These are phyloP conservation scores for Phortica okadai DNA, from an alignment of 2,888 invertebrate species.

Conservation along the genomic window DNA sequence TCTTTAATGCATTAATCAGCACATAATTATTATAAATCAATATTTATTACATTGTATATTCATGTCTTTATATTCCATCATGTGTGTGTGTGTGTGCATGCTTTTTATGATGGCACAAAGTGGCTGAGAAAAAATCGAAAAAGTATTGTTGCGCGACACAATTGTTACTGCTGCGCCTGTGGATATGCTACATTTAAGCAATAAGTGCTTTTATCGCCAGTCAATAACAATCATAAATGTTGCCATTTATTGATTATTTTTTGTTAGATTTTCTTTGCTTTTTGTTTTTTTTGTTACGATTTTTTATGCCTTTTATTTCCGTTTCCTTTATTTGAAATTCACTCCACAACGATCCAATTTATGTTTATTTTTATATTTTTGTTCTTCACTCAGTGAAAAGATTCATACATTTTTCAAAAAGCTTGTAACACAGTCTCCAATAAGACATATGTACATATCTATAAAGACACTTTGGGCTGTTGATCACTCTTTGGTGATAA, in stretches of 20 bases:
- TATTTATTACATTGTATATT: background rate
- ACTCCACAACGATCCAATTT: background rate
- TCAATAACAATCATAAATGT: background rate
- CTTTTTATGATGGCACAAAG: background rate
- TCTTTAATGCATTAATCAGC: conserved; percentile 6
- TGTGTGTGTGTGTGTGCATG: background rate
- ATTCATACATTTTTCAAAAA: no score
- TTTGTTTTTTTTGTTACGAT: background rate
- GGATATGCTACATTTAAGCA: background rate
- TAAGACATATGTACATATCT: no score
- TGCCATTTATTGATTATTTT: background rate
- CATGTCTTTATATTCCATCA: background rate
- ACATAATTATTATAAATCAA: conserved; percentile 16
- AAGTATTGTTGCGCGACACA: background rate
- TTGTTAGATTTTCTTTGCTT: background rate
- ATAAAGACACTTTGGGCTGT: no score
- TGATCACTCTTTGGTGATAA: no score
- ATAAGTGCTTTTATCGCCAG: background rate
- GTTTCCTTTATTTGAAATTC: background rate
- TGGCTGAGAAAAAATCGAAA: background rate
- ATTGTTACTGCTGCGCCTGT: background rate
- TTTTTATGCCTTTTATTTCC: background rate
- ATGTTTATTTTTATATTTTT: background rate
- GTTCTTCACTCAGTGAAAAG: background rate
- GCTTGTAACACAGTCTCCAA: no score